Base-by-base conservation (phyloP, 2,113 vertebrate species). In the Columba janthina region DNA sequence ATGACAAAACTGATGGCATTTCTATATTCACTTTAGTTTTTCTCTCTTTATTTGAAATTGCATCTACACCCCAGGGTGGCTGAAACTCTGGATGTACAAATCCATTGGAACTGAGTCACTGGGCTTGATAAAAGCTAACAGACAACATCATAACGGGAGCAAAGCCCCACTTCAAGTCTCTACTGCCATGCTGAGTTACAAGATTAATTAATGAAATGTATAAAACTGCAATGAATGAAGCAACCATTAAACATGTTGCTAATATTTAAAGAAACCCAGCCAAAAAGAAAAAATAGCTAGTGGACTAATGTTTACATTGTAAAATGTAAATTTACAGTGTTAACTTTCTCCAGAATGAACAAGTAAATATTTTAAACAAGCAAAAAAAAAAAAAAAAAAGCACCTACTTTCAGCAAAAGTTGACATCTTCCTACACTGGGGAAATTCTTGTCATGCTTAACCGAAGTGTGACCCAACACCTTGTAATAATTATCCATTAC, bases 91-190 rank as follows among this genome's bases (percentile, higher is more conserved):
- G 61, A 75, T 42, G 74, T 50, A 85, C 56, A 90, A 80, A 94
- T 93, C 90, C 83, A 88, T 65, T 69, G 85, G 86, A 93, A 95
- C 69, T 75, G 90, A 96, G 88, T 95, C 95, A 96, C 90, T 64
- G 57, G 79, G 69, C 82, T 80, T 84, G 72, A 92, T 54, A 94
- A 94, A 96, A 95, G 83, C 88, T 83, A 91, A 91, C 65, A 88
- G 79, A 95, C 57, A n/a, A 90, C 94, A 96, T 31, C 15, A 2
- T 84, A 94, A 95, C 0, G 0, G 83, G 69, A 94, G 53, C n/a
- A 69, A 92, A 92, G 65, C 76, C 65, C 42, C 38, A 46, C 72
- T 95, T 94, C 48, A 70, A 77, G 79, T 44, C 75, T 77, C 76
- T 77, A 20, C 72, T 2, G 5, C 69, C 75, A 69, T 61, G 72